Conservation (phyloP, 2,888 invertebrate species). For the Aporophyla lueneburgensis region DNA sequence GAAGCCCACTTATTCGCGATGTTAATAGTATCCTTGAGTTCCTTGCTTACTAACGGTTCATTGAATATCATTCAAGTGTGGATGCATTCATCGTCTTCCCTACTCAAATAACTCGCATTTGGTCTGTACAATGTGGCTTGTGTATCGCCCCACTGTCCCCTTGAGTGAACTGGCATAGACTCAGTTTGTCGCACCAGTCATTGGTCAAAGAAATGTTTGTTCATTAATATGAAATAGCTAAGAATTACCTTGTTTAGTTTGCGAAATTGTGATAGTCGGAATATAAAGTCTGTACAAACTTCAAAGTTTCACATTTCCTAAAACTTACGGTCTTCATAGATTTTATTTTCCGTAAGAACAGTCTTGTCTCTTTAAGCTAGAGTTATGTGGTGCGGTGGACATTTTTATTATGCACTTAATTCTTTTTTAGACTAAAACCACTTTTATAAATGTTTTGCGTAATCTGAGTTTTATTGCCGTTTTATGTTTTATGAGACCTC, state of each 20-base stretch:
- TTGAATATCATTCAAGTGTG: constrained; percentile 11
- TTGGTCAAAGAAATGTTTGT: constrained; percentile 36
- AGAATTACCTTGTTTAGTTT: neutral
- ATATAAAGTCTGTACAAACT: neutral
- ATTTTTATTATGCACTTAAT: neutral
- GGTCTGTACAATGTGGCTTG: constrained; percentile 13
- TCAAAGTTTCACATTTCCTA: no score
- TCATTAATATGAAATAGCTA: neutral
- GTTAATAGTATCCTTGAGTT: neutral
- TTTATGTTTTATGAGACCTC: neutral
- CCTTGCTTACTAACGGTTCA: neutral
- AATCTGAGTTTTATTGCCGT: neutral
- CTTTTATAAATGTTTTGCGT: neutral
- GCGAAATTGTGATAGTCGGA: neutral
- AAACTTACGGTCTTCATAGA: neutral
- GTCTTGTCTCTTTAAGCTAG: neutral
- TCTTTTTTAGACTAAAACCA: neutral
- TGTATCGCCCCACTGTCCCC: constrained; percentile 22
- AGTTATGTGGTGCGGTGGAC: neutral
- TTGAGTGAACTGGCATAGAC: constrained; percentile 34
- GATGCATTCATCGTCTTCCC: constrained; percentile 2
- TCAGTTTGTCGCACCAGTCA: constrained; percentile 26
- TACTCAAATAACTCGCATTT: constrained; percentile 13
- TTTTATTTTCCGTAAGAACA: neutral
- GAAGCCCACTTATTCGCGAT: neutral